phyloP scores from a whole-genome alignment of 2,113 vertebrate species.

The Mesoclemmys tuberculata region DNA sequence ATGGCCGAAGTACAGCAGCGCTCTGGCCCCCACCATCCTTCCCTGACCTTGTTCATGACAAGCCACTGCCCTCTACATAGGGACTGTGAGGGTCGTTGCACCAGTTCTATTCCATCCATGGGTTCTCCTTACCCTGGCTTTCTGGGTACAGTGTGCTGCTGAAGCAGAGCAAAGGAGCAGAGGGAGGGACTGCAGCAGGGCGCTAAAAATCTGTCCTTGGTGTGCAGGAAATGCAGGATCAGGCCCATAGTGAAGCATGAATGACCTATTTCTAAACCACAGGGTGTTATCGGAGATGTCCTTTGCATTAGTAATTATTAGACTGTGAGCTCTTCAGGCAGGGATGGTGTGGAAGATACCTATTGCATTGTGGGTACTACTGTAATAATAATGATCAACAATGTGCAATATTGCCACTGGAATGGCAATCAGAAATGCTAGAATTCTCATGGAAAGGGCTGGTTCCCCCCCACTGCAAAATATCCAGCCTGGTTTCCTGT shows the following conservation, averaged over 20 bases:
- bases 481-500: neutral
- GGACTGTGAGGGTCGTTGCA: neutral
- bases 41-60: neutral
- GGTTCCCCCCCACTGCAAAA: neutral
- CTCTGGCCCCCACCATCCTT: neutral
- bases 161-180: neutral
- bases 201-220: neutral
- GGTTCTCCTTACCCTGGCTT: neutral
- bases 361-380: neutral
- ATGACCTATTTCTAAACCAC: neutral
- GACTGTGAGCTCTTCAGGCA: neutral
- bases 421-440: neutral
- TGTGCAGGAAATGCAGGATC: neutral
- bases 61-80: neutral
- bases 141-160: neutral
- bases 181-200: neutral
- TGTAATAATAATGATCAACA: neutral
- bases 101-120: neutral
- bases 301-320: neutral
- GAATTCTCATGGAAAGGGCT: neutral
- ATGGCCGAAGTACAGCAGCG: neutral
- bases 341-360: neutral
- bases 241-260: neutral
- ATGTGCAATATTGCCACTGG: neutral
- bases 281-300: neutral